A percentile compares a stretch with the other conserved stretches of the same genome.
Conservation (phyloP, 2,888 invertebrate genomes). For the Stramonita haemastoma region DNA sequence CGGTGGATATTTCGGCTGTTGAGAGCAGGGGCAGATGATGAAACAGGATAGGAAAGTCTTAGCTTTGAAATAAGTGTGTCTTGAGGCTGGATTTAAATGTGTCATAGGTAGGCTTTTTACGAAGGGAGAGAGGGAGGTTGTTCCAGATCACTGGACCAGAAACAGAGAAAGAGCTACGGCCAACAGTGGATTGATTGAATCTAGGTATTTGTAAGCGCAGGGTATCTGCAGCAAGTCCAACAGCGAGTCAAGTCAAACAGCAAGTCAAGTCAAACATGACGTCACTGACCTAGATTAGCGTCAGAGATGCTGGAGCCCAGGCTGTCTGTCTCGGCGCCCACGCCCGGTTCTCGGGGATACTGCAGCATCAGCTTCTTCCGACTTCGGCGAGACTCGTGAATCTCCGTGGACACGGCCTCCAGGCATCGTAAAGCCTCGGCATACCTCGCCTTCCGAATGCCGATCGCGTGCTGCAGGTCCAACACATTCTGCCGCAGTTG, state of each 20-base stretch:
- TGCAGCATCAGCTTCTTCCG: slow-evolving; percentile 70
- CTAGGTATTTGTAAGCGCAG: too few species aligned
- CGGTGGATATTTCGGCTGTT: too few species aligned
- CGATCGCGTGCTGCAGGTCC: slow-evolving; percentile 86
- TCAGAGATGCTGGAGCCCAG: slow-evolving; percentile 50
- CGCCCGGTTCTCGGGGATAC: slow-evolving; percentile 85
- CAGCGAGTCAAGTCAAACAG: background rate
- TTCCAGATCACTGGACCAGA: too few species aligned
- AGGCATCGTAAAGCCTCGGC: slow-evolving; percentile 88
- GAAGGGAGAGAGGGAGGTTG: background rate
- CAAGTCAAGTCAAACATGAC: background rate
- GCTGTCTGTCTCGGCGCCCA: slow-evolving; percentile 83
- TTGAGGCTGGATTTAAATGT: too few species aligned
- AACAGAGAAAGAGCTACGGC: too few species aligned
- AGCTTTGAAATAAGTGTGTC: too few species aligned
- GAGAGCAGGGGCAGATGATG: too few species aligned
- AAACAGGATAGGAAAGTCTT: too few species aligned
- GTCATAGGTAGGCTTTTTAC: background rate
- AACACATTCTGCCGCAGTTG: slow-evolving; percentile 67
- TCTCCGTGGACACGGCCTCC: slow-evolving; percentile 94
- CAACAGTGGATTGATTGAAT: too few species aligned
- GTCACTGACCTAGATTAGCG: slow-evolving; percentile 25
- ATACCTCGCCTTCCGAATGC: slow-evolving; percentile 88
- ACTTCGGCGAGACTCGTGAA: slow-evolving; percentile 66
- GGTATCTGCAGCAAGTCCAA: background rate